Base-by-base conservation (phyloP, 2,888 invertebrate genomes). In the Phragmatobia fuliginosa region DNA sequence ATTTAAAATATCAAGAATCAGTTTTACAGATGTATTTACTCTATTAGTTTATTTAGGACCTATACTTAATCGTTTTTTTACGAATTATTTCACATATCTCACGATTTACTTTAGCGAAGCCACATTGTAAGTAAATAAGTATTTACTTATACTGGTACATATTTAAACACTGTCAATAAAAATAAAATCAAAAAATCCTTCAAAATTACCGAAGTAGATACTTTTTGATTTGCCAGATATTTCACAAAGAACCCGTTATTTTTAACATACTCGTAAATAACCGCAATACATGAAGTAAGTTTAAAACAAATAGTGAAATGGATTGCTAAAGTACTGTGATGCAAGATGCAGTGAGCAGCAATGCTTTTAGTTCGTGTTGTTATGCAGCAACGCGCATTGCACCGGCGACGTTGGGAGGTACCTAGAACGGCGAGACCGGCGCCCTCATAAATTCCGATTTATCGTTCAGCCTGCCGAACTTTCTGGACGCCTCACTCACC, bases 401-500 rank as follows among this genome's bases (percentile, higher is more conserved):
- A 78, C 79, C 74, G 75, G 74, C 71, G 70, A 66, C 74, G 67
- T 33, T 58, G 70, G 72, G 72, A 73, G 70, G 61, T 65, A 71
- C 72, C 58, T 61, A 62, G 73, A 74, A 76, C 75, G 74, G 79
- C 69, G 76, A 74, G 79, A 78, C 36, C 61, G 86, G 88, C 89
- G 88, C 90, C 89, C 87, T 87, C 92, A 92, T 94, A 94, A 93
- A 94, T 94, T 88, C 88, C 88, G 88, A 90, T 92, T 94, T 93
- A 92, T 93, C 92, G 92, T 85, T 75, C 80, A 88, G 92, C 91
- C 93, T 93, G 93, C 90, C 92, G 90, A 93, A 93, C 91, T 94
- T 94, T 91, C 88, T 89, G 90, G 91, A 90, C 90, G 88, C 87
- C 91, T 90, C 90, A 88, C 89, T 89, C 91, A 87, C 88, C 88